Conservation (phyloP, 2,888 invertebrate genomes). For the Liposcelis brunnea region DNA sequence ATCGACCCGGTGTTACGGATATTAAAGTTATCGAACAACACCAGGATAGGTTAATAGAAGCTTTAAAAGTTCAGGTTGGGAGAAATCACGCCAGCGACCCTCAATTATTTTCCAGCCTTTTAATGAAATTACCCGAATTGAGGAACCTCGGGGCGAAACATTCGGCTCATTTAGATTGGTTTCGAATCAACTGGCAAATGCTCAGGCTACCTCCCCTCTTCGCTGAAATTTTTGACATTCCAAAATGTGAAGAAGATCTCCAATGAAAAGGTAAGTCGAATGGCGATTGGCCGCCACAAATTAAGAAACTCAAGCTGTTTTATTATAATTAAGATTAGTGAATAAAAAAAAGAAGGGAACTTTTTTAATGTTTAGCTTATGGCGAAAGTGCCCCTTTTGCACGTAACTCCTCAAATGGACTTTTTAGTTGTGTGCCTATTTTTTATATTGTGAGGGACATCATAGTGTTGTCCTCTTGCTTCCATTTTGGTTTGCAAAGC, state of each 20-base stretch:
- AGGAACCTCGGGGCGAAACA: slow-evolving; percentile 67
- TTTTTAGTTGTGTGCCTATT: no score
- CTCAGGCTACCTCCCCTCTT: slow-evolving; percentile 80
- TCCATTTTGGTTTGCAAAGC: no score
- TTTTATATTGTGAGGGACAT: no score
- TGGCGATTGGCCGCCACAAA: background rate
- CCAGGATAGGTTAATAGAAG: slow-evolving; percentile 69
- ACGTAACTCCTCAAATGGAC: no score
- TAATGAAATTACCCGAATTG: slow-evolving; percentile 55
- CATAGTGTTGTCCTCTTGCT: no score
- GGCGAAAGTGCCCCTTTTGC: no score
- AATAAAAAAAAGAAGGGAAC: no score
- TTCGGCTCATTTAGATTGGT: slow-evolving; percentile 74
- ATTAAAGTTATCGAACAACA: slow-evolving; percentile 58
- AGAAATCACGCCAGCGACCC: slow-evolving; percentile 42
- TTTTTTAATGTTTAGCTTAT: no score
- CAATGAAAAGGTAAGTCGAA: slow-evolving; percentile 2
- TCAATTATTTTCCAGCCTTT: slow-evolving; percentile 35
- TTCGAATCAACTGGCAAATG: slow-evolving; percentile 72
- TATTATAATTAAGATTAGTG: no score
- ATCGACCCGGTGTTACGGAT: slow-evolving; percentile 65
- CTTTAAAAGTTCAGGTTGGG: slow-evolving; percentile 59
- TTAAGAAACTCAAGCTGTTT: no score
- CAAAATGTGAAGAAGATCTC: slow-evolving; percentile 55
- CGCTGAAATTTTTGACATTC: slow-evolving; percentile 94